These are phyloP conservation scores for Dasypus novemcinctus DNA, from an alignment of 2,113 vertebrate species.

Conservation along the genomic window DNA sequence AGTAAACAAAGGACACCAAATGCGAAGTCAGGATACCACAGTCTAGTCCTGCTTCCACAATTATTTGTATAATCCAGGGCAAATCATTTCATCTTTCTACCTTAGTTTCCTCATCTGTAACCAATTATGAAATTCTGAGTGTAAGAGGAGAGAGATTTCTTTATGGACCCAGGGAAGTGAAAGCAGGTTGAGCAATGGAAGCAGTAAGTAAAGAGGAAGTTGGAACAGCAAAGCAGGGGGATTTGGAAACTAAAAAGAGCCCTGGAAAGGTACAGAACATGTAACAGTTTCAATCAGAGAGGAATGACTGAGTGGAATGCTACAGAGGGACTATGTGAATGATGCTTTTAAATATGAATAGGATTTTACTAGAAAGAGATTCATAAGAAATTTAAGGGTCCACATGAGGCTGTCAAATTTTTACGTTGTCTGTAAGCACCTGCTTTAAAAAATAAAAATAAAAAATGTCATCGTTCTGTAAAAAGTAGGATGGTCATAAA, in stretches of 20 bases:
- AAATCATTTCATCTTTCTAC: neutral
- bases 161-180: neutral
- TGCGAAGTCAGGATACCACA: neutral
- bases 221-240: too few relatives aligned
- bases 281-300: neutral
- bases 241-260: neutral
- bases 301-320: neutral
- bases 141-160: neutral
- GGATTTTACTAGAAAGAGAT: neutral
- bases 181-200: neutral
- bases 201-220: accelerated
- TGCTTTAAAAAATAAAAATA: neutral
- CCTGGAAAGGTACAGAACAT: neutral
- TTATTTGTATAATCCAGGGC: neutral
- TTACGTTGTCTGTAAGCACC: neutral
- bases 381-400: neutral
- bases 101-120: neutral
- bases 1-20: neutral
- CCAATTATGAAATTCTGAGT: neutral
- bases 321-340: neutral
- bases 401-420: neutral
- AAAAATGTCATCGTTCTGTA: neutral
- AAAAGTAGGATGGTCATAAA: neutral
- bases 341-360: neutral
- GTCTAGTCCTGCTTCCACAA: neutral